Conservation (phyloP, 1,140 invertebrate genomes). For the Drosophila mojavensis region DNA sequence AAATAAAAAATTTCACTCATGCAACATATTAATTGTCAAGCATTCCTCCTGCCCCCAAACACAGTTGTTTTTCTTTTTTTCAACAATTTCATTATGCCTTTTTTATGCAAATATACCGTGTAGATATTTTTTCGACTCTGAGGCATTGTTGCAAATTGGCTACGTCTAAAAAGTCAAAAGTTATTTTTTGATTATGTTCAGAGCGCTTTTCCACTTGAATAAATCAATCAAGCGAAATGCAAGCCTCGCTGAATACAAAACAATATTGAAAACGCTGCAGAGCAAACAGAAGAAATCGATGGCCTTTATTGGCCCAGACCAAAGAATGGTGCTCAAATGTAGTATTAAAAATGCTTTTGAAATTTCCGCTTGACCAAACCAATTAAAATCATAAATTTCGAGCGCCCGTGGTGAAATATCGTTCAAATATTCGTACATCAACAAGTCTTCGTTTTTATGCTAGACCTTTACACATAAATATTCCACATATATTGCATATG, state of each 20-base stretch:
- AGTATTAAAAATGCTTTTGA: slow-evolving; percentile 42
- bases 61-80: too few relatives aligned
- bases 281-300: slow-evolving; percentile 6
- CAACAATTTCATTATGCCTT: too few relatives aligned
- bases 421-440: slow-evolving; percentile 57
- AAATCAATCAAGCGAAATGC: slow-evolving; percentile 70
- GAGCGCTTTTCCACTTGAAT: slow-evolving; percentile 56
- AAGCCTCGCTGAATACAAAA: slow-evolving; percentile 46
- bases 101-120: background rate
- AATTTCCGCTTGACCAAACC: slow-evolving; percentile 78
- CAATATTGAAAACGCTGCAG: slow-evolving; percentile 38
- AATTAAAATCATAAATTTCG: slow-evolving; percentile 81
- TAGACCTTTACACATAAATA: background rate
- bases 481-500: background rate
- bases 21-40: too few relatives aligned
- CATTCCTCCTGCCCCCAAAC: too few relatives aligned
- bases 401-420: slow-evolving; percentile 64
- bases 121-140: too few relatives aligned
- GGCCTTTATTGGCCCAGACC: slow-evolving; percentile 55
- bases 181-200: slow-evolving; percentile 22
- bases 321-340: slow-evolving; percentile 30
- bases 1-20: too few relatives aligned
- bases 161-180: slow-evolving; percentile 20
- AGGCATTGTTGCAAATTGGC: slow-evolving; percentile 17
- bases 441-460: slow-evolving; percentile 39